These are phyloP conservation scores for Lycia hirtaria DNA, from an alignment of 2,888 invertebrate genomes.

Conservation along the genomic window DNA sequence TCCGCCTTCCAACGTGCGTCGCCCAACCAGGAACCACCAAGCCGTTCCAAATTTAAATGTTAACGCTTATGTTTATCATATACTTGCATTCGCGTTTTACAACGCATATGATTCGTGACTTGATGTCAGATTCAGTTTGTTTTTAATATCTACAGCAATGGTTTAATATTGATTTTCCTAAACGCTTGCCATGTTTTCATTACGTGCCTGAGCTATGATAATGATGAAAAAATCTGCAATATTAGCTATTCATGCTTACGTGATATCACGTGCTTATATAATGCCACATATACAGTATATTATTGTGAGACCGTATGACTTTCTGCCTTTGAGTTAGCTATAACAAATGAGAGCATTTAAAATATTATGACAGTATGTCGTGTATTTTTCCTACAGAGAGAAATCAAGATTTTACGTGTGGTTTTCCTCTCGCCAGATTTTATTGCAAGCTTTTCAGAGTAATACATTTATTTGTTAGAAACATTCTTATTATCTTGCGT, in stretches of 20 bases:
- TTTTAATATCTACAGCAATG: no score
- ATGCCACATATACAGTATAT: neutral
- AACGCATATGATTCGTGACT: no score
- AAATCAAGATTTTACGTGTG: neutral
- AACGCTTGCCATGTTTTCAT: constrained; percentile 2
- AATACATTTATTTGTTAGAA: neutral
- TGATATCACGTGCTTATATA: constrained; percentile 39
- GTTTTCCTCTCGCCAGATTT: neutral
- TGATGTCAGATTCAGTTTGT: no score
- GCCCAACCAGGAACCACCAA: constrained; percentile 69
- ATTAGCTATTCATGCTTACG: constrained; percentile 21
- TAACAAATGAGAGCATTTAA: neutral
- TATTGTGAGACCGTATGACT: constrained; percentile 6
- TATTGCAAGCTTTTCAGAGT: neutral
- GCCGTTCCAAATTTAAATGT: constrained; percentile 68
- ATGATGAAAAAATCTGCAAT: constrained; percentile 28
- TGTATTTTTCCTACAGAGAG: neutral
- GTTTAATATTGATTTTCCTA: neutral
- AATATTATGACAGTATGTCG: neutral
- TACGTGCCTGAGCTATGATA: constrained; percentile 32
- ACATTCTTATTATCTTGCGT: neutral
- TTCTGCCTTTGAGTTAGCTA: constrained; percentile 13
- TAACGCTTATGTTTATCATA: constrained; percentile 46
- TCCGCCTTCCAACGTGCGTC: constrained; percentile 70
- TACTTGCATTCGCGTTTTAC: constrained; percentile 5